phyloP scores from a whole-genome alignment of 2,888 invertebrate species.

The Ennomos erosarius region DNA sequence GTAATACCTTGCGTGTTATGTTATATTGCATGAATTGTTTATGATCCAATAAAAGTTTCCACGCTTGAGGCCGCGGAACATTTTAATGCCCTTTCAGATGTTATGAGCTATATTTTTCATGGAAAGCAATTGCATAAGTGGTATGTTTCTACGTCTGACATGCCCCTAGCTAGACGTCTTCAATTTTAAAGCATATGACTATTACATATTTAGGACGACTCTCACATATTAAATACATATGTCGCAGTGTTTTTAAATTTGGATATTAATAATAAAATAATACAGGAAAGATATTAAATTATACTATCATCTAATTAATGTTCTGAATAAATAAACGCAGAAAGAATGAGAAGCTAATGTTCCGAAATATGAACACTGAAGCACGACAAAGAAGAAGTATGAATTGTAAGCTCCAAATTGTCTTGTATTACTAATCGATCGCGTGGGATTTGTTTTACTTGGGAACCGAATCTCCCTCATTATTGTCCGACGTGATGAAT shows the following conservation, averaged over 20 bases:
- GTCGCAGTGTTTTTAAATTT: not conserved
- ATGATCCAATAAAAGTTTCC: constrained; percentile 41
- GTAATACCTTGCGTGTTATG: constrained; percentile 39
- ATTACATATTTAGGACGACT: no score
- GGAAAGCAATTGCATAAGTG: constrained; percentile 27
- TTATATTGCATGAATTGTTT: constrained; percentile 41
- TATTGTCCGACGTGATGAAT: constrained; percentile 77
- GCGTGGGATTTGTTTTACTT: constrained; percentile 73
- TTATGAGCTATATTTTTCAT: constrained; percentile 38
- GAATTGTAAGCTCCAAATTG: constrained; percentile 59
- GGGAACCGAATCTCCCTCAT: constrained; percentile 71
- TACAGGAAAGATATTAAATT: not conserved
- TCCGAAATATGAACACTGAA: constrained; percentile 11
- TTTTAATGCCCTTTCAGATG: constrained; percentile 36
- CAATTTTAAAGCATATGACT: not conserved
- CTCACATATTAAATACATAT: no score
- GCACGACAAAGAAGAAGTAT: constrained; percentile 18
- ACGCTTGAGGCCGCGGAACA: constrained; percentile 38
- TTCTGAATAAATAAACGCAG: not conserved
- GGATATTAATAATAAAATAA: not conserved
- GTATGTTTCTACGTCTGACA: constrained; percentile 10
- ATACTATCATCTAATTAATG: no score
- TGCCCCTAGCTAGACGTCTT: not conserved
- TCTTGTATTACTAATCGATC: constrained; percentile 79
- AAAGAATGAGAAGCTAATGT: not conserved